Base-by-base conservation (phyloP, 2,888 invertebrate species). In the Mythimna ferrago region DNA sequence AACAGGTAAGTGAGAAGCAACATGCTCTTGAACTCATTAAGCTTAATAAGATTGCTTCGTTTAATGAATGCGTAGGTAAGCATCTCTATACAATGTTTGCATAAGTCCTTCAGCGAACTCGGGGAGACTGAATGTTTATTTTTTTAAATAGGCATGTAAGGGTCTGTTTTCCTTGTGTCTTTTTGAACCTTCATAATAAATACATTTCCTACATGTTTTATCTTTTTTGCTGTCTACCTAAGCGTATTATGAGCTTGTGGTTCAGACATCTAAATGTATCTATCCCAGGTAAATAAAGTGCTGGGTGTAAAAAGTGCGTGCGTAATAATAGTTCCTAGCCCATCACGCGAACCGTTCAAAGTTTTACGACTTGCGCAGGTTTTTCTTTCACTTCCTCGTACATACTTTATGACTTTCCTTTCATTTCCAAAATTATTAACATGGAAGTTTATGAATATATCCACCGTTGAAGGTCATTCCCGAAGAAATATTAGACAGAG, bases 281-380 rank as follows among this genome's bases (percentile, higher is more conserved):
- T 72, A 78, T 78, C 35, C 67, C 58, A 21, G 71, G 76, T 60
- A 78, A 81, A 81, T 73, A 81, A 78, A 78, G 73, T 81, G 73
- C 73, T 63, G 73, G 78, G 81, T 81, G 80, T 71, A 81, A 81
- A 80, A 81, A 81, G 78, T 73, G 80, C 80, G 80, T 81, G 81
- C 66, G 80, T 73, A 78, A 81, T 81, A 81, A 81, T 81, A 81
- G 80, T 81, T 81, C 57, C 68, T 81, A 61, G 78, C 73, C 81
- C 80, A 81, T 81, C 80, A 81, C 81, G 80, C 80, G 80, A 81
- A 81, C 80, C 80, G 78, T 81, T 81, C 80, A 81, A 81, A 81
- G 73, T 81, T 81, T 81, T 81, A 81, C 81, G 82, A 81, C 66
- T 78, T 54, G 71, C 73, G 81, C 80, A 81, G 80, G 78, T 81